phyloP scores from a whole-genome alignment of 2,113 vertebrate species.

The Carassius auratus region DNA sequence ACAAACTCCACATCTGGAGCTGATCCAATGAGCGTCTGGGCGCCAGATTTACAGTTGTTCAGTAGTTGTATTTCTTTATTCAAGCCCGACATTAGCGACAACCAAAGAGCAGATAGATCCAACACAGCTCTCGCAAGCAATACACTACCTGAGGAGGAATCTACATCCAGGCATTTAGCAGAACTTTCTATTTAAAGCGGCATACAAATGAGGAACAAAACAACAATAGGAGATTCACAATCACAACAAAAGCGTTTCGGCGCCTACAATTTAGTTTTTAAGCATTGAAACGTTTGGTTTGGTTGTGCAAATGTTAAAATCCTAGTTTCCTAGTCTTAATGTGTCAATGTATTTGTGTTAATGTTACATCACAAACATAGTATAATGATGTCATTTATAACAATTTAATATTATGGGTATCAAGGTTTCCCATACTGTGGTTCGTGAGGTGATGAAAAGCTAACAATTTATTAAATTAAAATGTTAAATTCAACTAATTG shows the following conservation, averaged over 20 bases:
- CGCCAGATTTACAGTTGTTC: neutral
- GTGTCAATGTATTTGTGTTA: neutral
- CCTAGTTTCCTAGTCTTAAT: neutral
- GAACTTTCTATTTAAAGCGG: neutral
- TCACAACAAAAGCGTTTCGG: neutral
- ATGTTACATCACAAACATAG: neutral
- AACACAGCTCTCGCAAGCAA: neutral
- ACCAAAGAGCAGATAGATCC: neutral
- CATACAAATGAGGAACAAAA: neutral
- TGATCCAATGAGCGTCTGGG: neutral
- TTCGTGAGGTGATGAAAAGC: too few species aligned
- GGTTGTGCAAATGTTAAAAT: neutral
- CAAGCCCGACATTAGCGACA: neutral
- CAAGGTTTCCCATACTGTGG: too few species aligned
- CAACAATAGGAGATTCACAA: neutral
- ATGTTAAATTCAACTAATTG: too few species aligned
- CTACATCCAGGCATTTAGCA: neutral
- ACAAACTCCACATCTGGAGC: constrained; percentile 10
- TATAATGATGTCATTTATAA: neutral
- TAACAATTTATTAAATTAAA: too few species aligned
- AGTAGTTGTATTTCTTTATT: neutral
- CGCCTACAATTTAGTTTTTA: neutral
- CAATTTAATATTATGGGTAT: too few species aligned
- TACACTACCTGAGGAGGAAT: neutral
- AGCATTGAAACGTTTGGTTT: neutral